phyloP scores from a whole-genome alignment of 2,113 vertebrate genomes.

The Perca fluviatilis region DNA sequence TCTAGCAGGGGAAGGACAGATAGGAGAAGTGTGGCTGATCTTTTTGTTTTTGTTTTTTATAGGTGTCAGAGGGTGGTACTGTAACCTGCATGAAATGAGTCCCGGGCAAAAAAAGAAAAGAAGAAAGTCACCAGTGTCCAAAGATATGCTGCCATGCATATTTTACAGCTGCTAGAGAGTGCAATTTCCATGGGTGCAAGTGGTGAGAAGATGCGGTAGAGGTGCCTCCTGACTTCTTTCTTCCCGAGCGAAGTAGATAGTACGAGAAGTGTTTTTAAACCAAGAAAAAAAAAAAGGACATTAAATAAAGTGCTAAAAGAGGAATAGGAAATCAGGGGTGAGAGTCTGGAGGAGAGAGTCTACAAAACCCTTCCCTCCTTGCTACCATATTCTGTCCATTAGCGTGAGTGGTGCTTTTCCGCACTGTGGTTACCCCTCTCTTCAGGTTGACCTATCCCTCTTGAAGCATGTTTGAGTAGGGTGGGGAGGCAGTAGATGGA shows the following conservation, averaged over 20 bases:
- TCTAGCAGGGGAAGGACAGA: conserved; percentile 52
- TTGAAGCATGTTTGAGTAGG: conserved; percentile 29
- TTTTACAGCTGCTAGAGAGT: conserved; percentile 70
- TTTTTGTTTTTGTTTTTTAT: conserved; percentile 51
- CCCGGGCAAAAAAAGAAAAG: conserved; percentile 15
- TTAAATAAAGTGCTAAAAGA: conserved; percentile 39
- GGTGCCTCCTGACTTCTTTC: conserved; percentile 22
- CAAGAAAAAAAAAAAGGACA: conserved; percentile 17
- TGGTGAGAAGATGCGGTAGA: conserved; percentile 31
- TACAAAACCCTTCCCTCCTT: conserved; percentile 38
- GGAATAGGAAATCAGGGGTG: conserved; percentile 40
- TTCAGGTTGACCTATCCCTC: conserved; percentile 64
- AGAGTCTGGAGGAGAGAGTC: conserved; percentile 35
- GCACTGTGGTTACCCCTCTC: conserved; percentile 51
- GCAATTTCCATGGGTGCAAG: conserved; percentile 65
- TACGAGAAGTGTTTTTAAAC: conserved; percentile 31
- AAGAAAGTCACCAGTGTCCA: background rate
- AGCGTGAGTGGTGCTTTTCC: conserved; percentile 68
- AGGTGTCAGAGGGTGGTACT: conserved; percentile 50
- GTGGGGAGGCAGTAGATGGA: conserved; percentile 1
- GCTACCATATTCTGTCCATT: conserved; percentile 70
- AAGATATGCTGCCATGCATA: conserved; percentile 72
- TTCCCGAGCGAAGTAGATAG: conserved; percentile 15
- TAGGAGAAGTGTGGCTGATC: conserved; percentile 3
- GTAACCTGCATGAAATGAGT: conserved; percentile 60